Conservation (phyloP, 1,140 invertebrate species). For the Drosophila eugracilis region DNA sequence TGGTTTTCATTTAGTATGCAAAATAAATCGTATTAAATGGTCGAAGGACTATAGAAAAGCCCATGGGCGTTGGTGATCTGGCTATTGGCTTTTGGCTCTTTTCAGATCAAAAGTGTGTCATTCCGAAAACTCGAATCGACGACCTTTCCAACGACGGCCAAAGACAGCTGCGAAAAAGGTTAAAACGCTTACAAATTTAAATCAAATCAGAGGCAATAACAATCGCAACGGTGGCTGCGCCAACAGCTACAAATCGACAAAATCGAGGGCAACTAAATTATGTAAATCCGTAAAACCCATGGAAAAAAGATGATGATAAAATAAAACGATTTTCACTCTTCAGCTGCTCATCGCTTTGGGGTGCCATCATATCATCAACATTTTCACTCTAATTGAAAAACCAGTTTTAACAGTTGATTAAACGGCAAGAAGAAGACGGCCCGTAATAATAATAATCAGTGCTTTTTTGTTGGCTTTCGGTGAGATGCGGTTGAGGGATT, state of each 20-base stretch:
- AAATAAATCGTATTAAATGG: conserved; percentile 55
- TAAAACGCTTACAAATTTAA: conserved; percentile 54
- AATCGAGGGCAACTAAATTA: conserved; percentile 80
- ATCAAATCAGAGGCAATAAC: conserved; percentile 50
- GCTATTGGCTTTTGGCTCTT: conserved; percentile 24
- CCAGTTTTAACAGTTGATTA: conserved; percentile 81
- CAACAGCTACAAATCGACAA: conserved; percentile 25
- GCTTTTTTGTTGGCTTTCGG: conserved; percentile 29
- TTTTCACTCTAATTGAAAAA: conserved; percentile 83
- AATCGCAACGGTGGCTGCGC: conserved; percentile 28
- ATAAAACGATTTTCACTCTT: conserved; percentile 78
- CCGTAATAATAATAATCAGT: conserved; percentile 67
- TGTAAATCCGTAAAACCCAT: conserved; percentile 67
- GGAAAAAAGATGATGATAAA: conserved; percentile 44
- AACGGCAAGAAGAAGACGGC: conserved; percentile 54
- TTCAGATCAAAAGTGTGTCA: conserved; percentile 54
- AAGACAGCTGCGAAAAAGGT: conserved; percentile 43
- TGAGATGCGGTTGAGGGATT: conserved; percentile 58
- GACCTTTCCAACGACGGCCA: conserved; percentile 39
- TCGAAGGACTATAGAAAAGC: conserved; percentile 50
- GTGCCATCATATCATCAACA: conserved; percentile 76
- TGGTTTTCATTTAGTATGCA: conserved; percentile 43
- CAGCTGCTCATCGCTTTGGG: conserved; percentile 53
- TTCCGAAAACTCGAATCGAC: conserved; percentile 37
- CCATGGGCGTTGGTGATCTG: conserved; percentile 30